These are phyloP conservation scores for Rhynchonycteris naso DNA, from an alignment of 2,797 vertebrate genomes.

Conservation along the genomic window DNA sequence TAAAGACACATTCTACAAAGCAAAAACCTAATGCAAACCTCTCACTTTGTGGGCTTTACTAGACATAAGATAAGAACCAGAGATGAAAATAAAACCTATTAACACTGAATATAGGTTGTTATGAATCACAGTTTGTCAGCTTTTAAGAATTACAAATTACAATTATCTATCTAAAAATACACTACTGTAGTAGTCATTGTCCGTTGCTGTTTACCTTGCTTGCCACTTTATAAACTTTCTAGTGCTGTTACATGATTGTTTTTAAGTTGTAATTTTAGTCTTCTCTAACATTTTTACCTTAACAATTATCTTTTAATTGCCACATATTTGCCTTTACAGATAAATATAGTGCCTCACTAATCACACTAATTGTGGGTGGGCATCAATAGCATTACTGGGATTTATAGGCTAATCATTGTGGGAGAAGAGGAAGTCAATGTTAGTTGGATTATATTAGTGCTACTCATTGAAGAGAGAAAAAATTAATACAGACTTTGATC, in stretches of 20 bases:
- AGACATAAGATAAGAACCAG: slow-evolving; percentile 64
- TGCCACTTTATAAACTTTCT: slow-evolving; percentile 47
- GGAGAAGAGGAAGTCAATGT: not conserved
- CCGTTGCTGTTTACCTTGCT: slow-evolving; percentile 53
- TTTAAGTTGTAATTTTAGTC: slow-evolving; percentile 33
- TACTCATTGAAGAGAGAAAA: not conserved
- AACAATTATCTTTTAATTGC: slow-evolving; percentile 60
- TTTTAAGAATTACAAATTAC: slow-evolving; percentile 72
- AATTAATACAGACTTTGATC: not conserved
- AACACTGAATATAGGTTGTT: slow-evolving; percentile 69
- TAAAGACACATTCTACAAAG: slow-evolving; percentile 59
- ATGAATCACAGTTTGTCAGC: slow-evolving; percentile 74
- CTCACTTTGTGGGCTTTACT: not conserved
- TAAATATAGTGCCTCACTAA: slow-evolving; percentile 5
- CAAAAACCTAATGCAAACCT: not conserved
- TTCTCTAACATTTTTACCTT: slow-evolving; percentile 22
- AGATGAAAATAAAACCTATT: slow-evolving; percentile 53
- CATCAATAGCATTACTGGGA: not conserved
- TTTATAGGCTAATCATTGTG: slow-evolving; percentile 39
- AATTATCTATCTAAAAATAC: slow-evolving; percentile 68
- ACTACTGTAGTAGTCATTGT: not conserved
- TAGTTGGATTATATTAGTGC: not conserved
- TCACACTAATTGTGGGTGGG: not conserved
- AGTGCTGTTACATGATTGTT: not conserved
- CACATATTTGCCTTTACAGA: slow-evolving; percentile 43